A percentile compares a stretch with the other conserved stretches of the same genome.
Evolutionary conservation across 2,113 vertebrate genomes (phyloP).

Genomic region (Chloroceryle aenea): DNA sequence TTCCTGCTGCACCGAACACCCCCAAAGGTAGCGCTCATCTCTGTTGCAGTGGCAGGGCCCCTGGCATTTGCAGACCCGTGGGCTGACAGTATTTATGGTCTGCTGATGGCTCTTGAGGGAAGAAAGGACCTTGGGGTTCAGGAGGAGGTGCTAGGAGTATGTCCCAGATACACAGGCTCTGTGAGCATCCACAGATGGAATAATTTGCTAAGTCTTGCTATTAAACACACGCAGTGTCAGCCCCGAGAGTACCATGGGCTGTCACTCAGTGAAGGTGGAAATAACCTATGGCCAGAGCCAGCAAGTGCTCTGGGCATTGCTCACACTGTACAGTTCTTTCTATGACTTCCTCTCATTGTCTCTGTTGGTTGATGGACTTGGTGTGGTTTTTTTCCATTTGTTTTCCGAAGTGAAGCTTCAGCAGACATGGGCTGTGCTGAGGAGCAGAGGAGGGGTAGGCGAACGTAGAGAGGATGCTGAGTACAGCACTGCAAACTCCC

Average conservation of each 20-base stretch:
- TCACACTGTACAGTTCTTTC: rapidly evolving
- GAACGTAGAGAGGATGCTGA: neutral
- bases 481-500: rapidly evolving
- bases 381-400: too few species aligned
- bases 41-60: rapidly evolving
- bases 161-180: neutral
- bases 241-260: too few species aligned
- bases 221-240: neutral
- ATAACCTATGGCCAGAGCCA: rapidly evolving
- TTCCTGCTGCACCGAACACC: neutral
- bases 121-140: neutral
- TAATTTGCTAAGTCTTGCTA: neutral
- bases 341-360: rapidly evolving
- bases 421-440: neutral
- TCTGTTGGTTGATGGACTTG: neutral
- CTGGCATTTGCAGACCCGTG: rapidly evolving
- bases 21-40: rapidly evolving
- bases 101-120: neutral
- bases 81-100: neutral
- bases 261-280: neutral
- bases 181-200: rapidly evolving
- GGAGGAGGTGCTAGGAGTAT: neutral
- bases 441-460: neutral
- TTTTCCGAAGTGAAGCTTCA: neutral
- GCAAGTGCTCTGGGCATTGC: rapidly evolving